Base-by-base conservation (phyloP, 2,113 vertebrate genomes). In the Puffinus mauretanicus region DNA sequence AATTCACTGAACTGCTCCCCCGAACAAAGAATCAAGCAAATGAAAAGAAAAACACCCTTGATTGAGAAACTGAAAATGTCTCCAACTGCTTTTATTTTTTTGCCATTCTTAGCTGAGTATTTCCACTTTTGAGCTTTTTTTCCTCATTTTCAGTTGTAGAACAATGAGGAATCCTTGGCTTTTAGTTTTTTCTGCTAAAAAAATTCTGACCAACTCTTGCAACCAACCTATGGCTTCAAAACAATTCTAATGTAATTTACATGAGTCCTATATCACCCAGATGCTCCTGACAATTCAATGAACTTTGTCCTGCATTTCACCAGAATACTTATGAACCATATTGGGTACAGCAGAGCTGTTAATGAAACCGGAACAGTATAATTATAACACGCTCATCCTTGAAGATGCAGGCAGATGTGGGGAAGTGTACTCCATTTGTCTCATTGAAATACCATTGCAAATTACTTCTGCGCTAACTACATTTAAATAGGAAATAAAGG, bases 381-480 rank as follows among this genome's bases (percentile, higher is more conserved):
- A 96, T 95, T 95, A 93, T 64, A 93, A 69, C 76, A 96, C 0
- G 0, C 27, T 94, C 62, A 95, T 90, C 80, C 94, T 95, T 86
- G 85, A 88, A 90, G 75, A 81, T 57, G 64, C 67, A 88, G 64
- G 47, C 75, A 94, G 82, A 88, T 90, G 89, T 79, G 61, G 51
- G 79, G 46, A 94, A 85, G 84, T 25, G 36, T 69, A 82, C 36
- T 92, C 79, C 67, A 49, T 75, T 96, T 93, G 60, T 92, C 62
- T 91, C 73, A 71, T 65, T 87, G 93, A 96, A 92, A 96, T 58
- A 88, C 65, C 49, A 67, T 32, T 85, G 86, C 72, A 92, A 96
- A 95, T 95, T 89, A 91, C 73, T 60, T 86, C 80, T 46, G 70
- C 0, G 2, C 61, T 89, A 96, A 93, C 73, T 79, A 83, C 62